Percentiles rank a stretch among this genome's conserved stretches.
Conservation (phyloP, 2,113 vertebrate species). For the Megalops atlanticus region DNA sequence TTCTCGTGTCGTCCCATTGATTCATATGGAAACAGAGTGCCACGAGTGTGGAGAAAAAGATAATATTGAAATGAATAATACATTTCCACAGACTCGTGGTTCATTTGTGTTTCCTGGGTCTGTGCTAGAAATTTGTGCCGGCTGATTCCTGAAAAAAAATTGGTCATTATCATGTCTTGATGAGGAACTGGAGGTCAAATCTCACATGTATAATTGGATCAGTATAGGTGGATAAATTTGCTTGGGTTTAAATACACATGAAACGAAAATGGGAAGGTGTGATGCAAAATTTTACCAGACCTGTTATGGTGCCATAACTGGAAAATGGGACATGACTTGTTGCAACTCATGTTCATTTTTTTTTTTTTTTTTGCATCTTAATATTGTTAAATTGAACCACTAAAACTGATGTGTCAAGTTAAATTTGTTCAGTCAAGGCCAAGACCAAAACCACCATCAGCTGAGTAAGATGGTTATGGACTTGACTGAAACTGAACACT, state of each 20-base stretch:
- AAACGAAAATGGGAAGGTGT: neutral
- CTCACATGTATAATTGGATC: neutral
- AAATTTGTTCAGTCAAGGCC: too few species aligned
- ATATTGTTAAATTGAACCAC: too few species aligned
- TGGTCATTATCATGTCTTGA: too few species aligned
- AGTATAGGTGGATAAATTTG: neutral
- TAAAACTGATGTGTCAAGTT: too few species aligned
- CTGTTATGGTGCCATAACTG: too few species aligned
- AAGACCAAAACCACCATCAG: too few species aligned
- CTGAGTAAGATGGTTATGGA: too few species aligned
- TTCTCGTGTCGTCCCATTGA: neutral
- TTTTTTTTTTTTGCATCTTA: too few species aligned
- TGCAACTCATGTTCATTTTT: too few species aligned
- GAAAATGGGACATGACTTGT: too few species aligned
- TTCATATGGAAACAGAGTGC: neutral
- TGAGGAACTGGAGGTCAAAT: neutral
- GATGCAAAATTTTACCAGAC: too few species aligned
- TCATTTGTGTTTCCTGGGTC: slow-evolving; percentile 31
- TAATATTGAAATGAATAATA: slow-evolving; percentile 18
- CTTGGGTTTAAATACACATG: neutral
- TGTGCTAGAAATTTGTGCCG: slow-evolving; percentile 17
- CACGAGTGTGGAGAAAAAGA: slow-evolving; percentile 10
- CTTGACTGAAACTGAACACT: too few species aligned
- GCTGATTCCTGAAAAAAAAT: neutral
- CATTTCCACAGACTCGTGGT: slow-evolving; percentile 27